phyloP scores from a whole-genome alignment of 2,113 vertebrate genomes.

The Dromaius novaehollandiae region DNA sequence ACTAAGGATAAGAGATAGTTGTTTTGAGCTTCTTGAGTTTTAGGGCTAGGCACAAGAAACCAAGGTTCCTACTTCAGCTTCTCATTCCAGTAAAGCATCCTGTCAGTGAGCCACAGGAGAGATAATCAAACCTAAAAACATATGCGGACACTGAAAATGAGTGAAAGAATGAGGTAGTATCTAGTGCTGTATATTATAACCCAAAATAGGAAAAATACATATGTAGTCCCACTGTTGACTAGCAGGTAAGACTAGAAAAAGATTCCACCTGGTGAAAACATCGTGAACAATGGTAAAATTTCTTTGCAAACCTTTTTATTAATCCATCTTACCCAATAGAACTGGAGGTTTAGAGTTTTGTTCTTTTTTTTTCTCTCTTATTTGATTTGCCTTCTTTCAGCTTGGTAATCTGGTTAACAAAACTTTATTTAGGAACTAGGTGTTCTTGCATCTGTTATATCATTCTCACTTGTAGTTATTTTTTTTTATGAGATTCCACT shows the following conservation, averaged over 20 bases:
- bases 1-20: background rate
- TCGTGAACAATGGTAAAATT: background rate
- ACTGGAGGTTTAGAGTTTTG: background rate
- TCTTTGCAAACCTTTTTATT: background rate
- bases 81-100: background rate
- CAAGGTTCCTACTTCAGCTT: background rate
- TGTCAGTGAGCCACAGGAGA: background rate
- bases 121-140: background rate
- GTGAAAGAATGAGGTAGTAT: background rate
- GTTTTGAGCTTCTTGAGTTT: background rate
- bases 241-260: background rate
- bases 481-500: background rate
- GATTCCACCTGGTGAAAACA: background rate
- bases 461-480: background rate
- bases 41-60: background rate
- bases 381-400: background rate
- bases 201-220: background rate
- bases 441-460: background rate
- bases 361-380: background rate
- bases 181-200: background rate
- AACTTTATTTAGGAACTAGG: background rate
- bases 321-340: background rate
- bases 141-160: background rate
- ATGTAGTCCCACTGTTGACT: background rate
- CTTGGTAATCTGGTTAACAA: background rate